Evolutionary conservation across 2,797 vertebrate genomes (phyloP), one percentile per base, ranked within the genome.

Genomic region (Phrynocephalus guinanensis): DNA sequence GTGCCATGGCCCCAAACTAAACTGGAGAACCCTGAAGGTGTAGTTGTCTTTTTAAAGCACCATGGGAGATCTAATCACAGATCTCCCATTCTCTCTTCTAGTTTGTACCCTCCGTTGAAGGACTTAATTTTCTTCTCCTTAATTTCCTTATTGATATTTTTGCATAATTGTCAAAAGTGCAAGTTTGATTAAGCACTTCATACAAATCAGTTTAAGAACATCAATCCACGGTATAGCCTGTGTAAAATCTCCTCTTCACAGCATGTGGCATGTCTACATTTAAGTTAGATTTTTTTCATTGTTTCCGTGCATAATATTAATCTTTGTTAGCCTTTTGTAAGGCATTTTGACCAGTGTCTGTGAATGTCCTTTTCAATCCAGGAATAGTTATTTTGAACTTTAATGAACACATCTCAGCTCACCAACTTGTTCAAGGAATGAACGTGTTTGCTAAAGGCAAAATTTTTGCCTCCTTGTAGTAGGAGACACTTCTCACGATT

Each of bases 111-210:
- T 80, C 68, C 63, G 75, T 78, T 56, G 70, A 83, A 83, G 26
- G 63, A n/a, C 50, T 78, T 87, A 83, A 83, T 78, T 83, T 87
- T n/a, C 50, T 82, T 87, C 73, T 60, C 33, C 56, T 83, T 70
- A 56, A 83, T 78, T 82, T 83, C 73, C 75, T 70, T 82, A 87
- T 83, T 77, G 75, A 71, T 83, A 72, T 87, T 78, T 83, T 71
- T 87, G 48, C 66, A 83, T 87, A 83, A 60, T 83, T 83, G 66
- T 83, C 11, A 83, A 87, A 87, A 87, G 76, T 83, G 68, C 66
- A 79, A 18, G 78, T 86, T 87, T 71, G 82, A 87, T 87, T 87
- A 87, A 83, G 66, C 50, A 79, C 7, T 9, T 72, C 86, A 44
- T 38, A 87, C 81, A 78, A 79, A 87, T 83, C 82, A 83, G 52